These are phyloP conservation scores for Oncorhynchus keta DNA, from an alignment of 2,113 vertebrate species.

Conservation along the genomic window DNA sequence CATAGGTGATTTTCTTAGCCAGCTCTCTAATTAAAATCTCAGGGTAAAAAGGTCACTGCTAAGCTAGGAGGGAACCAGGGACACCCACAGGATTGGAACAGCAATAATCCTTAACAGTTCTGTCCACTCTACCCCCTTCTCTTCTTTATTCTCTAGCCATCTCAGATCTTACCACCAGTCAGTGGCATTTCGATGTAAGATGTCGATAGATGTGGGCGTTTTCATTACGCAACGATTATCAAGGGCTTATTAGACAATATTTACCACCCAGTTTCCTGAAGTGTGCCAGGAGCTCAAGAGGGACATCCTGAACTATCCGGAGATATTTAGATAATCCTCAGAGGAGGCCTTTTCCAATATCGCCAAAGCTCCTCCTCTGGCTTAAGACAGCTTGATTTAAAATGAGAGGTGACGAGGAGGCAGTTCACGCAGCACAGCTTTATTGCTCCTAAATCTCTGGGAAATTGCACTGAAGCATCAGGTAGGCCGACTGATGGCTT, in stretches of 20 bases:
- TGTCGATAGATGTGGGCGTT: constrained; percentile 27
- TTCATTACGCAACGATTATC: constrained; percentile 63
- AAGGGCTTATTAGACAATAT: constrained; percentile 57
- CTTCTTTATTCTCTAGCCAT: not conserved
- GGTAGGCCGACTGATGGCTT: not conserved
- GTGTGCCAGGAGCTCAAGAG: constrained; percentile 30
- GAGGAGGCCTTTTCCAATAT: constrained; percentile 25
- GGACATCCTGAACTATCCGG: constrained; percentile 38
- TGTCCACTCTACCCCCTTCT: constrained; percentile 26
- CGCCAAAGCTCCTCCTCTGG: constrained; percentile 40
- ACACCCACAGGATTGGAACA: not conserved
- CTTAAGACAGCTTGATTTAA: constrained; percentile 36
- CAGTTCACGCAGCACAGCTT: constrained; percentile 36
- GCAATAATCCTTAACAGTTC: constrained; percentile 19
- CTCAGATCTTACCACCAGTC: not conserved
- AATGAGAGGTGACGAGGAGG: constrained; percentile 35
- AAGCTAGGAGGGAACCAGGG: not conserved
- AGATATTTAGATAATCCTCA: constrained; percentile 63
- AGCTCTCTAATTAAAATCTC: not conserved
- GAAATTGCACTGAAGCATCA: constrained; percentile 32
- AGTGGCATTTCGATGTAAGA: constrained; percentile 54
- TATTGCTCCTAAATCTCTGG: constrained; percentile 64
- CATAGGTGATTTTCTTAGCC: not conserved
- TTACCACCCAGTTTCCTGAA: constrained; percentile 47
- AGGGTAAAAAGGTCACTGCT: not conserved